A percentile compares a stretch with the other conserved stretches of the same genome.
Conservation (phyloP, 2,113 vertebrate species). For the Bombycilla garrulus region DNA sequence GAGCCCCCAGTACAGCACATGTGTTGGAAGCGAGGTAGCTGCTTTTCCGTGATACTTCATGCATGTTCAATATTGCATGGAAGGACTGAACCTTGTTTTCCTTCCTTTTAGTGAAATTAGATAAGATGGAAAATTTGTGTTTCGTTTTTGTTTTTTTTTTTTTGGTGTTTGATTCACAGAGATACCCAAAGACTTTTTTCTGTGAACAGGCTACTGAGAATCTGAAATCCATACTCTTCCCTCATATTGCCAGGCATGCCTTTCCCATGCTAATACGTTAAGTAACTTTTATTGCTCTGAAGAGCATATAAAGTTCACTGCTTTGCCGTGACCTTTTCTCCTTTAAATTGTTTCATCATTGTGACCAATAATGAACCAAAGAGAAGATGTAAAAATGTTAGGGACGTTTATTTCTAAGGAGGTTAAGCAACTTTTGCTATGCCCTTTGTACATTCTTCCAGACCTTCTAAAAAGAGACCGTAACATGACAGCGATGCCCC, state of each 20-base stretch:
- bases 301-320: slow-evolving; percentile 51
- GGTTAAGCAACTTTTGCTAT: slow-evolving; percentile 56
- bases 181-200: not conserved
- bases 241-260: not conserved
- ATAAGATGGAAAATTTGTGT: not conserved
- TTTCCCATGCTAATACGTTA: slow-evolving; percentile 44
- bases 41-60: not conserved
- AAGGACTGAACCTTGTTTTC: not conserved
- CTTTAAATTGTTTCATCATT: slow-evolving; percentile 70
- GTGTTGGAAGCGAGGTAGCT: not conserved
- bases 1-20: not conserved
- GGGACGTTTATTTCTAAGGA: slow-evolving; percentile 24
- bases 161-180: not conserved
- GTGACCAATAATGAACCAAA: slow-evolving; percentile 51
- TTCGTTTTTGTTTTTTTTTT: not conserved
- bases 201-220: not conserved
- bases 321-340: slow-evolving; percentile 62
- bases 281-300: slow-evolving; percentile 39
- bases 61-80: not conserved
- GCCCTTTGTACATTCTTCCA: slow-evolving; percentile 51
- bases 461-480: slow-evolving; percentile 49
- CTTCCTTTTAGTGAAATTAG: not conserved
- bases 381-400: slow-evolving; percentile 51
- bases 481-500: slow-evolving; percentile 49
- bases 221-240: slow-evolving; percentile 30